phyloP scores from a whole-genome alignment of 2,888 invertebrate genomes.

The Choristoneura rosaceana region DNA sequence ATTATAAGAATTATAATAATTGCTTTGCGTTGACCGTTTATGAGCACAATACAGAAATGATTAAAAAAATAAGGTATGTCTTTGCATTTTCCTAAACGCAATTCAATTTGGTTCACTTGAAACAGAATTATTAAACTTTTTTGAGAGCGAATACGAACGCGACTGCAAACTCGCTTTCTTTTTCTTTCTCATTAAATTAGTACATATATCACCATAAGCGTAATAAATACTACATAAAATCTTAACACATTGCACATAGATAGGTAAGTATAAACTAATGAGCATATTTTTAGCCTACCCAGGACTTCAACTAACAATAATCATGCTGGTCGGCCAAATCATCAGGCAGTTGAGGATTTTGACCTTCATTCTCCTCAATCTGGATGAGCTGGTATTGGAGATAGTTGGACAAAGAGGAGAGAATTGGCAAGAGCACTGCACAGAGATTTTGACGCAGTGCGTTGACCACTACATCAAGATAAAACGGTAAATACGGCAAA shows the following conservation, averaged over 20 bases:
- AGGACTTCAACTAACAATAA: constrained; percentile 71
- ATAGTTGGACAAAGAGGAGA: constrained; percentile 50
- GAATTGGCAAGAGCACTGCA: constrained; percentile 63
- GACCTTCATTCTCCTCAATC: constrained; percentile 63
- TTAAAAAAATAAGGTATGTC: not conserved
- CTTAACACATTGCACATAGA: too few relatives aligned
- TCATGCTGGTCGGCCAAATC: constrained; percentile 68
- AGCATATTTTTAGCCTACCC: constrained; percentile 61
- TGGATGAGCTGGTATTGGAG: constrained; percentile 65
- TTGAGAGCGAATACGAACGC: too few relatives aligned
- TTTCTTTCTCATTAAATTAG: too few relatives aligned
- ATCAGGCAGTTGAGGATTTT: constrained; percentile 72
- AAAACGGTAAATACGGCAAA: constrained; percentile 60
- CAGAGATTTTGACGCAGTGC: constrained; percentile 64
- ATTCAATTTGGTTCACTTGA: too few relatives aligned
- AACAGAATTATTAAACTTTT: too few relatives aligned
- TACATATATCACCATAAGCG: too few relatives aligned
- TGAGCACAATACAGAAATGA: not conserved
- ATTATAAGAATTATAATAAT: constrained; percentile 1
- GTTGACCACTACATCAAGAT: constrained; percentile 67
- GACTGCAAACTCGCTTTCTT: too few relatives aligned
- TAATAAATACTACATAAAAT: too few relatives aligned
- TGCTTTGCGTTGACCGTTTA: not conserved
- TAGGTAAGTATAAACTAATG: too few relatives aligned
- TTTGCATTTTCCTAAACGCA: not conserved